Conservation (phyloP, 2,797 vertebrate species). For the Chrosomus eos region DNA sequence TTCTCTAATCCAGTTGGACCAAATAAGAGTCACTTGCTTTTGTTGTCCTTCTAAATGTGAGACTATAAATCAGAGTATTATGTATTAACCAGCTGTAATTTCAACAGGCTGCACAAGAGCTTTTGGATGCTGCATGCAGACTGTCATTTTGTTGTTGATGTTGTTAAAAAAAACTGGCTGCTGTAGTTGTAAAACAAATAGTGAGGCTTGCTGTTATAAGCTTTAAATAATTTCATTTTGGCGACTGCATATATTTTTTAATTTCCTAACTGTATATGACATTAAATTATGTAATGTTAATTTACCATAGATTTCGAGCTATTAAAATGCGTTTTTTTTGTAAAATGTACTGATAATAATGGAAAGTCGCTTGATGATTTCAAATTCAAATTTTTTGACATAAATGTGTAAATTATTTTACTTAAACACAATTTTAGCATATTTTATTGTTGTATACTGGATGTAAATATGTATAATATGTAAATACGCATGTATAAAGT, state of each 20-base stretch:
- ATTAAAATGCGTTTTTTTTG: neutral
- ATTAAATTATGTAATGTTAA: neutral
- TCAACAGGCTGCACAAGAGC: neutral
- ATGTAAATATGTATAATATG: neutral
- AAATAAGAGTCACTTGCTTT: neutral
- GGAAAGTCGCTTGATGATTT: neutral
- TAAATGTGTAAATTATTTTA: neutral
- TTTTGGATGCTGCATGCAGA: neutral
- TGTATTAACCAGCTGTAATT: neutral
- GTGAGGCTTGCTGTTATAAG: neutral
- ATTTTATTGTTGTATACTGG: neutral
- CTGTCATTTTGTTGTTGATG: neutral
- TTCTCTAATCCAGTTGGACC: slow-evolving; percentile 30
- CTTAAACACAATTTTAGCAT: neutral
- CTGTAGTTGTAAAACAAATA: neutral
- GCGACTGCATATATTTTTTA: neutral
- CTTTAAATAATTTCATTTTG: neutral
- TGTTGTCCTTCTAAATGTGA: neutral
- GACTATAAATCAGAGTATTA: neutral
- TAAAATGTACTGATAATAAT: neutral
- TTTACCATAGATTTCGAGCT: neutral
- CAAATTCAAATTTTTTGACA: neutral
- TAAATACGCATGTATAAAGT: neutral
- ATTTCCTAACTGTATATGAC: neutral
- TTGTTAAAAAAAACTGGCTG: neutral